A percentile compares a stretch with the other conserved stretches of the same genome.
Evolutionary conservation across 53 echinoderm and acorn worm species (phyloP).

Genomic region (Paracentrotus lividus): DNA sequence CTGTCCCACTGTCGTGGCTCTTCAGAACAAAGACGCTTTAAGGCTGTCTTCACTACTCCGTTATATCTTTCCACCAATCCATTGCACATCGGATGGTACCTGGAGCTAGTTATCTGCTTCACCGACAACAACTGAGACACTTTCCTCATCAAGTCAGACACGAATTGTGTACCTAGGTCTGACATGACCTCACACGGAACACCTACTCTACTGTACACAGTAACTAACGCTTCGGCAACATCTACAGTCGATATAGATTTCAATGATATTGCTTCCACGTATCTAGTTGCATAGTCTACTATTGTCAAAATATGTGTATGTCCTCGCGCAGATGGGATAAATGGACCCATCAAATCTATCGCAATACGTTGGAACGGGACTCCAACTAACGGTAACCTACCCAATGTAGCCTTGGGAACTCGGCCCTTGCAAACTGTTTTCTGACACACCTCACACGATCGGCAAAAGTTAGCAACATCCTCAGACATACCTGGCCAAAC

Average conservation of each 20-base stretch:
- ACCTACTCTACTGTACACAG: conserved; percentile 69
- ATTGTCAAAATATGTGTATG: too few species aligned
- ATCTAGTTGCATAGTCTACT: too few species aligned
- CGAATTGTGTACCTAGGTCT: conserved; percentile 70
- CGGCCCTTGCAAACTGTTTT: neutral
- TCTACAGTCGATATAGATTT: conserved; percentile 72
- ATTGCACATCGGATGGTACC: too few species aligned
- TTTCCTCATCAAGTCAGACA: conserved; percentile 70
- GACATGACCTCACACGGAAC: conserved; percentile 66
- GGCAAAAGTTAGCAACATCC: neutral
- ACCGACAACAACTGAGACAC: conserved; percentile 67
- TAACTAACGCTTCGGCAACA: conserved; percentile 65
- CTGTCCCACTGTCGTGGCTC: too few species aligned
- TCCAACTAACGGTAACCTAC: neutral
- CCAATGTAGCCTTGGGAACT: too few species aligned
- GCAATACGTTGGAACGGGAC: neutral
- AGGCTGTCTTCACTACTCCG: too few species aligned
- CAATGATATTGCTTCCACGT: conserved; percentile 22
- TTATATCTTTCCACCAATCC: conserved; percentile 63
- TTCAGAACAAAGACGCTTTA: too few species aligned
- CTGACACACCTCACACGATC: neutral
- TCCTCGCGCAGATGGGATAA: too few species aligned
- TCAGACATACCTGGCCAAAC: neutral
- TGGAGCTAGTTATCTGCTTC: conserved; percentile 73
- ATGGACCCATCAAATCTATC: neutral